Base-by-base conservation (phyloP, 1,140 invertebrate genomes). In the Nephila pilipes region DNA sequence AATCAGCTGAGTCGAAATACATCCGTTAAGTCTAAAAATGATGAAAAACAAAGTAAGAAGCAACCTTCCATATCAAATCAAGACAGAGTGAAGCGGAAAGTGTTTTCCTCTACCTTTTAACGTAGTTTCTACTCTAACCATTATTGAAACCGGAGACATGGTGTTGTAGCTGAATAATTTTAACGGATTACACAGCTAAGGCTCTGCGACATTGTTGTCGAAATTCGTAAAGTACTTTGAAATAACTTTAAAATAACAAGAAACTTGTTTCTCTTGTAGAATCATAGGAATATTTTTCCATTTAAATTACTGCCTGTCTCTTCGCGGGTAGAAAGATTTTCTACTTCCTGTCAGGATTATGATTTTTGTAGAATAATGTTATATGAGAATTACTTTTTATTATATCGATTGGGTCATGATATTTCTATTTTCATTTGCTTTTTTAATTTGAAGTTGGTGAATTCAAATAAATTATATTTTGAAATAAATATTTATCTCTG, bases 121-220 rank as follows among this genome's bases (percentile, higher is more conserved):
- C 0, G n/a, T 65, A 25, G 22, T 65, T 65, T 65, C 25, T n/a
- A n/a, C n/a, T 25, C 12, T 12, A 29, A 25, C 25, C 60, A 10
- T 65, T 25, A 65, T 65, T 25, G 22, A 12, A 65, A 65, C 60
- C 60, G 60, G 60, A 65, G 60, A 65, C 60, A 65, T 65, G 60
- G 60, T n/a, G 60, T 25, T 65, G 22, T 65, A 46, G 38, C 0
- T 65, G 60, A 65, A 65, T 65, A 65, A 65, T 65, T 65, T 65
- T 65, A 65, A 65, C 60, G 60, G 60, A 65, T 65, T 65, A 65
- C 25, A 65, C 60, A 65, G 60, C n/a, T 65, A 25, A 25, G n/a
- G 25, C 1, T 65, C 60, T 22, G 22, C 25, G 25, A 25, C 60
- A 65, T 25, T 22, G 25, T 65, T 65, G 60, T 65, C 60, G 60